Evolutionary conservation across 2,888 invertebrate genomes (phyloP).

Genomic region (Tineola bisselliella): DNA sequence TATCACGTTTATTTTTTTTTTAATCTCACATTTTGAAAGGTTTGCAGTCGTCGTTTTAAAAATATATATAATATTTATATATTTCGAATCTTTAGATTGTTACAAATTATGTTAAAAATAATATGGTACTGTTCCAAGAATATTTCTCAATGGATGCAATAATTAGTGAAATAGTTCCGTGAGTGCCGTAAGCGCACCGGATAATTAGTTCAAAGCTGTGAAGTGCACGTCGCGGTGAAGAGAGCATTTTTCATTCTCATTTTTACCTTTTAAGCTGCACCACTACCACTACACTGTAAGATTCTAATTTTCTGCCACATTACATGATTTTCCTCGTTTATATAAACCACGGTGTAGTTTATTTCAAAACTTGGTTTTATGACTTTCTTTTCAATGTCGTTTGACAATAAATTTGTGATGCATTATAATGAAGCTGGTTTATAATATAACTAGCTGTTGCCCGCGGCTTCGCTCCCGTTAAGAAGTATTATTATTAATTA

Average conservation of each 20-base stretch:
- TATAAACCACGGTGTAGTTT: background rate
- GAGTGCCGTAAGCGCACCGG: constrained; percentile 17
- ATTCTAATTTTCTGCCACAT: constrained; percentile 39
- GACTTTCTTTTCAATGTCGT: background rate
- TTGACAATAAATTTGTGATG: background rate
- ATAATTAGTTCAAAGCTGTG: constrained; percentile 29
- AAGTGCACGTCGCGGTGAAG: constrained; percentile 20
- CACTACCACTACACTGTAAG: constrained; percentile 44
- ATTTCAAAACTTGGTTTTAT: background rate
- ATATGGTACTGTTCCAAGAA: constrained; percentile 5
- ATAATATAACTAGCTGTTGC: no score
- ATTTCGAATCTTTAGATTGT: no score
- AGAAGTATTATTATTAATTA: no score
- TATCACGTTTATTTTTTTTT: no score
- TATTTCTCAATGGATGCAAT: constrained; percentile 20
- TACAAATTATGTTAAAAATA: background rate
- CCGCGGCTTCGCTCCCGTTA: no score
- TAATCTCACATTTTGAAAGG: no score
- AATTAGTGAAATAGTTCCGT: constrained; percentile 25
- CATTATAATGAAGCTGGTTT: no score
- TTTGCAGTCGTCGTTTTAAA: no score
- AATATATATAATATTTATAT: no score
- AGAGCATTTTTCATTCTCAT: constrained; percentile 17
- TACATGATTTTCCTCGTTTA: constrained; percentile 7
- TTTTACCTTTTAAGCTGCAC: constrained; percentile 20